These are phyloP conservation scores for Lagorchestes hirsutus DNA, from an alignment of 2,797 vertebrate genomes.

Conservation along the genomic window DNA sequence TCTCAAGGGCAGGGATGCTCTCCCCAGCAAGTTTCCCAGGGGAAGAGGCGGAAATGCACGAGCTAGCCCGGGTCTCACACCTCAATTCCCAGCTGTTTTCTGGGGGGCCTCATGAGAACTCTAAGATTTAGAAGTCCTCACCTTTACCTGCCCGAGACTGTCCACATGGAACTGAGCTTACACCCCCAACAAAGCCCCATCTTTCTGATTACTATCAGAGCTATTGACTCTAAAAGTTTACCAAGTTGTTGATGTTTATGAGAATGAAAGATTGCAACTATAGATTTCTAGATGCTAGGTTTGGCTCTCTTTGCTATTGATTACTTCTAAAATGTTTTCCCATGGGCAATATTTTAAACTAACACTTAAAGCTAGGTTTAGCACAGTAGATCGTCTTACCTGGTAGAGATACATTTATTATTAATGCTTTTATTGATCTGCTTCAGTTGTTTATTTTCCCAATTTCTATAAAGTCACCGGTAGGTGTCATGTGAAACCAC, in stretches of 20 bases:
- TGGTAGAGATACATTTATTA: slow-evolving; percentile 76
- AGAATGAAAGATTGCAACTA: slow-evolving; percentile 62
- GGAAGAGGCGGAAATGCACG: too few species aligned
- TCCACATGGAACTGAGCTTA: too few species aligned
- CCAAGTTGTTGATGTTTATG: slow-evolving; percentile 44
- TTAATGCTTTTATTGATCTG: slow-evolving; percentile 80
- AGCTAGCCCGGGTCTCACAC: too few species aligned
- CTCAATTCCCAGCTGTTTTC: too few species aligned
- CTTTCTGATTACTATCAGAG: slow-evolving; percentile 25
- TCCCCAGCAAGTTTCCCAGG: too few species aligned
- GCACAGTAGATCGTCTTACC: slow-evolving; percentile 62
- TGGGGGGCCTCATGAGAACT: too few species aligned
- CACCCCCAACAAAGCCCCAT: too few species aligned
- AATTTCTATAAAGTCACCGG: slow-evolving; percentile 64
- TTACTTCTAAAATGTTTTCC: slow-evolving; percentile 58
- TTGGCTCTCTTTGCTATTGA: slow-evolving; percentile 60
- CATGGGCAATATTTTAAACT: slow-evolving; percentile 72
- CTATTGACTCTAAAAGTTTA: slow-evolving; percentile 53
- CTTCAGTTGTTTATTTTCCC: slow-evolving; percentile 74
- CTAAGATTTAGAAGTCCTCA: too few species aligned
- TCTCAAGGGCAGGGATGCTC: too few species aligned
- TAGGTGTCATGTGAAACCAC: slow-evolving; percentile 51
- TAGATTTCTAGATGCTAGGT: slow-evolving; percentile 57
- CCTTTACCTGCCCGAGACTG: too few species aligned
- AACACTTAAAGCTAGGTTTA: slow-evolving; percentile 70